Evolutionary conservation across 2,113 vertebrate genomes (phyloP), one percentile per base, ranked within the genome.

Genomic region (Crotalus helleri): DNA sequence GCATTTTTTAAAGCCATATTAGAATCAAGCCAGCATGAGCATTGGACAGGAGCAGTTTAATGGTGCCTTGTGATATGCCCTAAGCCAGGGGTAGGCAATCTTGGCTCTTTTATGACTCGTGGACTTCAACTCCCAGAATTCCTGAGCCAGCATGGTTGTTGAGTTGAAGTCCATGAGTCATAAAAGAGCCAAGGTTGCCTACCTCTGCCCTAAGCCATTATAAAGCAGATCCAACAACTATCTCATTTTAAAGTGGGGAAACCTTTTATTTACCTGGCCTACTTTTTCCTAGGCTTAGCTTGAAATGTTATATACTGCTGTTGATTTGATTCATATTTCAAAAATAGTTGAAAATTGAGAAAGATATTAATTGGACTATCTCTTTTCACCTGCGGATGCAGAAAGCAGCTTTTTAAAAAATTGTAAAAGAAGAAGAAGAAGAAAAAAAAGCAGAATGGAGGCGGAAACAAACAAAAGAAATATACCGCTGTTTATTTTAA

Each of bases 391-490:
- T 94, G 91, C 93, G 92, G 94, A 93, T 54, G 89, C 94, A 92
- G 92, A 95, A 93, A 44, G 92, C 91, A 58, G 26, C 17, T 3
- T 94, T 95, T 88, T 94, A 93, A 69, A 69, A 44, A 33, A 81
- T 87, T 90, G 92, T 93, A 55, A 94, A 92, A 88, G 94, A 17
- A 95, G 96, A 93, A 95, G 96, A 93, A 93, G 93, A 49, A 95
- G 93, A 95, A 95, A 95, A 95, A 95, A 95, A 69, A 69, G 29
- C 64, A 33, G 29, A 69, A 33, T 33, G 64, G 29, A 33, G 92
- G 93, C 49, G 95, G 93, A 95, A 95, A 96, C 94, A 95, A 95
- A 96, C 94, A 96, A 97, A 96, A 96, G 94, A 97, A 96, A 95
- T 93, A 89, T 90, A 49, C 26, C 94, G 92, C 61, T 95, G 94